Evolutionary conservation across 2,797 vertebrate species (phyloP).

Genomic region (Parambassis ranga): DNA sequence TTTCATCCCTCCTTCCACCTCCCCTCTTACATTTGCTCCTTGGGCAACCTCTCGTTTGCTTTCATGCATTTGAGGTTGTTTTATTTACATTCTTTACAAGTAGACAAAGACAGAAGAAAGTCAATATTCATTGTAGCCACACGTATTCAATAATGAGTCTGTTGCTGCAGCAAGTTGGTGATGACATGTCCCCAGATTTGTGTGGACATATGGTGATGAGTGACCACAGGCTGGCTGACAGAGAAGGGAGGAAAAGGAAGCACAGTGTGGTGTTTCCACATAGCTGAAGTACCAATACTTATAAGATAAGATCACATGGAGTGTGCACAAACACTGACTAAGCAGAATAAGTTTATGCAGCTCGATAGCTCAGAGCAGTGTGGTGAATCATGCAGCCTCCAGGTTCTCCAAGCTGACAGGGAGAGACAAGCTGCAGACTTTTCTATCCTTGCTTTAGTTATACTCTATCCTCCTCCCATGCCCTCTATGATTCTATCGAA

Average conservation of each 20-base stretch:
- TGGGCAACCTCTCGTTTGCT: no score
- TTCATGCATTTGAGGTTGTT: no score
- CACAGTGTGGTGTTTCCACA: neutral
- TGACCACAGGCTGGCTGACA: neutral
- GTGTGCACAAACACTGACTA: slow-evolving; percentile 19
- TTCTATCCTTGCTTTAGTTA: neutral
- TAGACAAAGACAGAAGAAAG: no score
- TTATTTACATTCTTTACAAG: no score
- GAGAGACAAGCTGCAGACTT: slow-evolving; percentile 38
- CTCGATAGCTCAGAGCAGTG: slow-evolving; percentile 12
- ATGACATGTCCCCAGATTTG: neutral
- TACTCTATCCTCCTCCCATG: neutral
- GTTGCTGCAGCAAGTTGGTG: neutral
- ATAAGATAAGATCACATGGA: slow-evolving; percentile 12
- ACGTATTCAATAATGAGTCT: neutral
- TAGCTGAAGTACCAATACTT: neutral
- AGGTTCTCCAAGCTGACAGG: slow-evolving; percentile 18
- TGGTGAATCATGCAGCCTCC: slow-evolving; percentile 44
- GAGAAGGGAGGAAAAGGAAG: neutral
- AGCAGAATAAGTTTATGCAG: slow-evolving; percentile 22
- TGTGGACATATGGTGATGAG: neutral
- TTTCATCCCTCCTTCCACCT: no score
- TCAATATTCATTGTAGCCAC: no score
- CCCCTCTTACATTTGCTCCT: no score
- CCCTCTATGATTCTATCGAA: neutral